Base-by-base conservation (phyloP, 2,888 invertebrate genomes). In the Brenthis hecate region DNA sequence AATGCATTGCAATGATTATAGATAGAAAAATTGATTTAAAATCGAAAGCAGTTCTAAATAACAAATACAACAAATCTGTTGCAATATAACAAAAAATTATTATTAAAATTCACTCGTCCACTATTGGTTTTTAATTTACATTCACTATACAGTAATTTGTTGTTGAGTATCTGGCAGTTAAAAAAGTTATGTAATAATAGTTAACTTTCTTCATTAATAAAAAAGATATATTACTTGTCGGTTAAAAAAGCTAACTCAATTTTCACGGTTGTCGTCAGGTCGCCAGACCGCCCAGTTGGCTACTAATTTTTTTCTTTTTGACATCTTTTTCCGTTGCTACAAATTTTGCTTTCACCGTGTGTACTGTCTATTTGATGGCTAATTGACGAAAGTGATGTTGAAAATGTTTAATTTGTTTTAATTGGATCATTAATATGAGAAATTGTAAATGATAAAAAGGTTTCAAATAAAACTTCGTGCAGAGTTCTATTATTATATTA, bases 161-260 rank as follows among this genome's bases (percentile, higher is more conserved):
- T 19, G 19, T 19, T 19, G 47, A 28, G 13, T 23, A 60, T 54
- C 68, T 66, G 61, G 50, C 48, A n/a, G 48, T 56, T 48, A 58
- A 58, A 71, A 68, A 85, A 80, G 80, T 78, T 72, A 75, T 75
- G 82, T 81, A 80, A 81, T 84, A 85, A 87, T 83, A 80, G 84
- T 80, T 80, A 81, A 90, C 90, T 90, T 91, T 90, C 91, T 84
- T 90, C 83, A 67, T 65, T 53, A 54, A 73, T 77, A 83, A 82
- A 82, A 84, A 83, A 75, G 76, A 78, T 77, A 81, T 76, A 80
- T 79, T 81, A 78, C 74, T 71, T 79, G 82, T 74, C 76, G 65
- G 76, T 73, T 76, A 79, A 85, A 89, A 89, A 89, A 89, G 83
- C 72, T 88, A 91, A 90, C 84, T 89, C 83, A 85, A 91, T 90